These are phyloP conservation scores for Delichon dasypus DNA, from an alignment of 2,797 vertebrate genomes.

Conservation along the genomic window DNA sequence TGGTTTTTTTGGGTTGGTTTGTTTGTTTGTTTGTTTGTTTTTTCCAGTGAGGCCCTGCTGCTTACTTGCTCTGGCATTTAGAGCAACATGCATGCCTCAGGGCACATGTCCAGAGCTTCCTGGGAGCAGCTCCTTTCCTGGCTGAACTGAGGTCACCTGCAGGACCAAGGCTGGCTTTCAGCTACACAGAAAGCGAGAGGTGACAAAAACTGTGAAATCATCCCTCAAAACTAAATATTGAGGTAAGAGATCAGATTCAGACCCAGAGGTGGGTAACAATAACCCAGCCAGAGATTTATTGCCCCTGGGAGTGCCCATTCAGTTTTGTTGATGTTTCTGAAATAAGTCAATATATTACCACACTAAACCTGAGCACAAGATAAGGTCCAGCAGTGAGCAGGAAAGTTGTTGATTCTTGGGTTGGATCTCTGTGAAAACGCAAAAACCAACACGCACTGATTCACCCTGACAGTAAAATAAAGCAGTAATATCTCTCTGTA, in stretches of 20 bases:
- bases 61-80: neutral
- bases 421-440: neutral
- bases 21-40: too few species aligned
- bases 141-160: neutral
- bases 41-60: neutral
- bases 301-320: neutral
- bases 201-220: neutral
- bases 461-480: neutral
- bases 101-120: neutral
- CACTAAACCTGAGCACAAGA: neutral
- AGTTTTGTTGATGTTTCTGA: neutral
- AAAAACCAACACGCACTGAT: neutral
- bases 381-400: neutral
- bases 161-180: neutral
- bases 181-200: neutral
- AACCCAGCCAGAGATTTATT: neutral
- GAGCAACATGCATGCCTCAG: neutral
- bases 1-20: neutral
- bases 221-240: neutral
- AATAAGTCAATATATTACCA: neutral
- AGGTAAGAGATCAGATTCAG: neutral
- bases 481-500: neutral
- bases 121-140: neutral
- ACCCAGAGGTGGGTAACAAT: neutral
- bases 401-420: neutral